Evolutionary conservation across 2,113 vertebrate species (phyloP).

Genomic region (Malurus cyaneus): DNA sequence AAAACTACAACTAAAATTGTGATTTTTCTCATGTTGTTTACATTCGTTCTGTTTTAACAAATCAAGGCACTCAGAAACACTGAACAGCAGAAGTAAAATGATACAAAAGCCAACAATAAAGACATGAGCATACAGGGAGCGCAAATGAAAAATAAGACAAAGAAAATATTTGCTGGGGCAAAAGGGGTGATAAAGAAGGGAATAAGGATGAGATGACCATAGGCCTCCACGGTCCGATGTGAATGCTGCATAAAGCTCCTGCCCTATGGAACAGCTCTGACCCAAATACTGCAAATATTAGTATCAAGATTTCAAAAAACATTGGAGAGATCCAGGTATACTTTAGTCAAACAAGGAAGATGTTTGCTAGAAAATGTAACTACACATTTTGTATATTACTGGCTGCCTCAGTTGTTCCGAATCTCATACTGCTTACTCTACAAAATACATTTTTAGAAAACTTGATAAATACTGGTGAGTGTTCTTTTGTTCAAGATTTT

Average conservation of each 20-base stretch:
- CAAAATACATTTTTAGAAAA: neutral
- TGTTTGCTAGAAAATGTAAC: neutral
- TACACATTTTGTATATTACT: neutral
- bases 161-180: neutral
- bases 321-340: neutral
- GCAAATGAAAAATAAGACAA: neutral
- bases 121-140: neutral
- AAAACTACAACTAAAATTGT: neutral
- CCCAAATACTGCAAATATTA: neutral
- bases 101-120: neutral
- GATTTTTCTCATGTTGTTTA: neutral
- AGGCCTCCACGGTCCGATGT: neutral
- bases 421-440: neutral
- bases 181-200: neutral
- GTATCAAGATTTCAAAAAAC: neutral
- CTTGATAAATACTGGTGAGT: neutral
- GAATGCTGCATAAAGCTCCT: neutral
- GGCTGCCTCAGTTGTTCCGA: neutral
- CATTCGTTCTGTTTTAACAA: neutral
- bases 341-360: neutral
- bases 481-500: neutral
- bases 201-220: neutral
- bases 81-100: neutral
- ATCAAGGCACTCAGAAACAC: neutral
- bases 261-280: neutral